Evolutionary conservation across 2,113 vertebrate species (phyloP).

Genomic region (Blennius ocellaris): DNA sequence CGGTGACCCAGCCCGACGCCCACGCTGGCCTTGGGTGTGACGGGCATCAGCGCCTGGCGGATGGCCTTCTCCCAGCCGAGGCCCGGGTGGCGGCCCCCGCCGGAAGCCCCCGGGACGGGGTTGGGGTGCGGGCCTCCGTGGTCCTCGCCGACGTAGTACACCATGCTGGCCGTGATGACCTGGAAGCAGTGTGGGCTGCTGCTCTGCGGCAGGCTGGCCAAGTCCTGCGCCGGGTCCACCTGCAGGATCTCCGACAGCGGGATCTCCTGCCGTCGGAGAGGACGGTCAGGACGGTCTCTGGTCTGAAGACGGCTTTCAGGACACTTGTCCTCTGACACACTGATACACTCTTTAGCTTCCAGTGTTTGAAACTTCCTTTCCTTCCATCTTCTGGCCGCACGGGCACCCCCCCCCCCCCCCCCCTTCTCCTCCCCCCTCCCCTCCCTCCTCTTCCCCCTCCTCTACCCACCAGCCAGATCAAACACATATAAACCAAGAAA

Average conservation of each 20-base stretch:
- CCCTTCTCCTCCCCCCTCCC: background rate
- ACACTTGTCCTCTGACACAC: too few species aligned
- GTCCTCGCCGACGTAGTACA: slow-evolving; percentile 96
- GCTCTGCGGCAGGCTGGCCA: slow-evolving; percentile 83
- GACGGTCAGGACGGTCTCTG: too few species aligned
- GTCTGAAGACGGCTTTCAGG: too few species aligned
- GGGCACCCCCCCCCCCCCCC: too few species aligned
- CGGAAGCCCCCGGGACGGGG: slow-evolving; percentile 86
- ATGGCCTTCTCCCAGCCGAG: slow-evolving; percentile 95
- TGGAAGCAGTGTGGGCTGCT: slow-evolving; percentile 95
- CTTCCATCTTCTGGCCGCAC: too few species aligned
- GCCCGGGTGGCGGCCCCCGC: slow-evolving; percentile 90
- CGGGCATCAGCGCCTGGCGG: slow-evolving; percentile 95
- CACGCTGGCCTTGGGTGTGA: slow-evolving; percentile 92
- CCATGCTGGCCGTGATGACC: slow-evolving; percentile 92
- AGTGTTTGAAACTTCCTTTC: slow-evolving; percentile 51
- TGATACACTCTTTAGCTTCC: too few species aligned
- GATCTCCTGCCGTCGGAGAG: slow-evolving; percentile 87
- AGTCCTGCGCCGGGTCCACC: slow-evolving; percentile 89
- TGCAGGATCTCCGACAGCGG: slow-evolving; percentile 97
- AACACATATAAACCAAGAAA: slow-evolving; percentile 21
- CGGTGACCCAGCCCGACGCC: slow-evolving; percentile 86
- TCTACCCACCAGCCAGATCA: slow-evolving; percentile 42
- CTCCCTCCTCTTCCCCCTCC: background rate
- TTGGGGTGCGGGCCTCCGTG: slow-evolving; percentile 82